Evolutionary conservation across 2,113 vertebrate species (phyloP).

Genomic region (Pycnonotus jocosus): DNA sequence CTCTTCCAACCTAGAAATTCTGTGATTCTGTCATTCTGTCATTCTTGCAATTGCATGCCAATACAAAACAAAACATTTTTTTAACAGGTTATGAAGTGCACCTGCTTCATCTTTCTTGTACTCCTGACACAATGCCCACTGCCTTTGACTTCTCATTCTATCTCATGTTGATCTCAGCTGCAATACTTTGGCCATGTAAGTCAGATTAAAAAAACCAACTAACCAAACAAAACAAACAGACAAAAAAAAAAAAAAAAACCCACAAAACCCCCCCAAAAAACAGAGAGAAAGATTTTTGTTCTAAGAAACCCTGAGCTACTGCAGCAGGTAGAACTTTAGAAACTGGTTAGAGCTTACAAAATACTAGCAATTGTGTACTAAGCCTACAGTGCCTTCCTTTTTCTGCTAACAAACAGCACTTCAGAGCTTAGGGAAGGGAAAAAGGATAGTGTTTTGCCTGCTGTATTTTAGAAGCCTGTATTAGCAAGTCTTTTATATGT

Average conservation of each 20-base stretch:
- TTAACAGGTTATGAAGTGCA: not conserved
- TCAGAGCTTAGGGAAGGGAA: not conserved
- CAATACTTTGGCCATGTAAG: not conserved
- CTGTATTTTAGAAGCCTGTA: not conserved
- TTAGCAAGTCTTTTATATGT: not conserved
- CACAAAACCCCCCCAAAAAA: not conserved
- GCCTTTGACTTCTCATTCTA: not conserved
- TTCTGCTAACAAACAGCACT: not conserved
- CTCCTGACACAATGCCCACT: not conserved
- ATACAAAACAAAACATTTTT: not conserved
- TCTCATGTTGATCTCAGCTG: not conserved
- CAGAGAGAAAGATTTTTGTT: not conserved
- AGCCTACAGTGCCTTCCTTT: not conserved
- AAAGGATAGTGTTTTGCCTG: not conserved
- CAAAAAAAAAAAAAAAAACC: not conserved
- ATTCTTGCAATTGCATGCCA: not conserved
- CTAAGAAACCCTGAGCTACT: not conserved
- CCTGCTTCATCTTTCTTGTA: not conserved
- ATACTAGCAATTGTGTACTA: not conserved
- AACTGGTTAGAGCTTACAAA: not conserved
- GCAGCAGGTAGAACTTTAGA: not conserved
- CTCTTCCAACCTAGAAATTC: too few relatives aligned
- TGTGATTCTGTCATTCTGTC: too few relatives aligned
- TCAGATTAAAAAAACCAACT: not conserved
- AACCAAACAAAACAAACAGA: too few relatives aligned